A percentile compares a stretch with the other conserved stretches of the same genome.
phyloP scores from a whole-genome alignment of 2,888 invertebrate genomes.

The Phortica magna region DNA sequence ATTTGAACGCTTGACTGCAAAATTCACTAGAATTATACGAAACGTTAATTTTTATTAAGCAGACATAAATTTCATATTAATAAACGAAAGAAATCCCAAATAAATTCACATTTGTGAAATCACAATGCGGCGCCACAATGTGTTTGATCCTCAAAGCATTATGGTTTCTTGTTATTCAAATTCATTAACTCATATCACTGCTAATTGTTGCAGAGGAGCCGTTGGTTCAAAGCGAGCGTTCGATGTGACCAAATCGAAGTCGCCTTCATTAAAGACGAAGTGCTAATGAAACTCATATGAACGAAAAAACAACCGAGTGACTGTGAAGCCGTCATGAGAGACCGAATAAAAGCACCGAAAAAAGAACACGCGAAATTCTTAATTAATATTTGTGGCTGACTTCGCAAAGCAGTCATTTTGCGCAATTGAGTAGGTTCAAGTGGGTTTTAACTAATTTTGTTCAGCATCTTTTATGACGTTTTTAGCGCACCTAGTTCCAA shows the following conservation, averaged over 20 bases:
- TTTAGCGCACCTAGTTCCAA: constrained; percentile 7
- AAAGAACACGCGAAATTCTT: constrained; percentile 9
- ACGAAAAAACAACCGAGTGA: too few species aligned
- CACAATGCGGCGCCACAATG: neutral
- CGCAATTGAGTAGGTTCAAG: constrained; percentile 68
- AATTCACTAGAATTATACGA: constrained; percentile 73
- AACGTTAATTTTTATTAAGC: constrained; percentile 74
- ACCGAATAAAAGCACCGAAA: constrained; percentile 39
- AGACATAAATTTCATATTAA: constrained; percentile 65
- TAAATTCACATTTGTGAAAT: constrained; percentile 48
- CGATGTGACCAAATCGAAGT: constrained; percentile 54
- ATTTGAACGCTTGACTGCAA: constrained; percentile 62
- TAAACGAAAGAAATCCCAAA: constrained; percentile 49
- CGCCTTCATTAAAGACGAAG: constrained; percentile 64
- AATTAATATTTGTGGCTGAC: constrained; percentile 13
- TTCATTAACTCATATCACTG: constrained; percentile 57
- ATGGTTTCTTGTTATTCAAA: constrained; percentile 61
- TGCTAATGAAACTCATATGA: constrained; percentile 68
- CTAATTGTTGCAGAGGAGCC: constrained; percentile 57
- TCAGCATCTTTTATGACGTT: constrained; percentile 59
- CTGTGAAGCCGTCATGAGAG: too few species aligned
- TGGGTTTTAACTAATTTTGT: constrained; percentile 70
- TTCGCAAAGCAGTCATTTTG: constrained; percentile 46
- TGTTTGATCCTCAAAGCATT: constrained; percentile 23
- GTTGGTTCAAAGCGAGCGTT: neutral